Conservation (phyloP, 2,113 vertebrate genomes). For the Ibidorhyncha struthersii region DNA sequence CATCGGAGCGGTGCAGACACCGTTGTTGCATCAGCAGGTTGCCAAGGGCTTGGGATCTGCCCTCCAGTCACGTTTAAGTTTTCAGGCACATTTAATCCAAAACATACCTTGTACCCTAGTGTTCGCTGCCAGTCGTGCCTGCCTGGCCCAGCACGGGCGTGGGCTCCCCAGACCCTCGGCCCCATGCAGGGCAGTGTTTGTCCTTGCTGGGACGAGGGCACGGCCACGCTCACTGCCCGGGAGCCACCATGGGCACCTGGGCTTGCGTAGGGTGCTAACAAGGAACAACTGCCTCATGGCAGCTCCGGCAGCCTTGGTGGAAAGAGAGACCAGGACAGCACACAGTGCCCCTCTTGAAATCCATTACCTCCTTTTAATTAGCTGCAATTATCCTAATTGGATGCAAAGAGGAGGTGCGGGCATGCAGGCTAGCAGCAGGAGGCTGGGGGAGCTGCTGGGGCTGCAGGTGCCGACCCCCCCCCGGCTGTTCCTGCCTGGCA, state of each 20-base stretch:
- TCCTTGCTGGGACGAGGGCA: neutral
- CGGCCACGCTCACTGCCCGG: accelerated
- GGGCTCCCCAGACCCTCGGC: neutral
- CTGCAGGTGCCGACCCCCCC: accelerated
- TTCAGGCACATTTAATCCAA: neutral
- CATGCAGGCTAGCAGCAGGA: neutral
- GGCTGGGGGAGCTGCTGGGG: neutral
- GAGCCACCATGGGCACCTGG: accelerated
- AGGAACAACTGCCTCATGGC: neutral
- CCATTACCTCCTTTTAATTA: neutral
- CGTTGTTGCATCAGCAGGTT: neutral
- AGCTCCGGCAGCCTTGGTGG: neutral
- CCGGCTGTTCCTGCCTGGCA: accelerated
- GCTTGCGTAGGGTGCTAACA: neutral
- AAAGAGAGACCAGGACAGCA: neutral
- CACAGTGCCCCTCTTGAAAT: neutral
- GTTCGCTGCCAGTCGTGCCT: accelerated
- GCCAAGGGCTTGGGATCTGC: neutral
- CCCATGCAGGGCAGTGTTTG: accelerated
- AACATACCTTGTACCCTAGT: neutral
- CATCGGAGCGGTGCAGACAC: neutral
- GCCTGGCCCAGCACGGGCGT: neutral
- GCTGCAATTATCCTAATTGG: neutral
- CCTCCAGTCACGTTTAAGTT: neutral
- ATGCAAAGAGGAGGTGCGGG: neutral